Evolutionary conservation across 2,797 vertebrate genomes (phyloP).

Genomic region (Fistularia tabacaria): DNA sequence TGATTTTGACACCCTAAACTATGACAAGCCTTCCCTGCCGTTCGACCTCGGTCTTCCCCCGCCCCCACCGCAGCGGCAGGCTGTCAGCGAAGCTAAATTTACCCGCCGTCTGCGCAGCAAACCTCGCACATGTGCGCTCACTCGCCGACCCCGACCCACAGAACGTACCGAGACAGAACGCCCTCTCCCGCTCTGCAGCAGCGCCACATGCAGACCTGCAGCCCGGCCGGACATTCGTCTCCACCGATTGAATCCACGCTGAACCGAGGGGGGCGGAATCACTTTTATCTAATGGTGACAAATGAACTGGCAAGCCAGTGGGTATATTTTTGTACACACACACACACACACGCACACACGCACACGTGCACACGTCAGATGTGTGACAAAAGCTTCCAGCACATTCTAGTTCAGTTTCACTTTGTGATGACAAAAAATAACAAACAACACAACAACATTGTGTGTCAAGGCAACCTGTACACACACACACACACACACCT

Average conservation of each 20-base stretch:
- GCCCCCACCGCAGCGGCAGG: conserved; percentile 29
- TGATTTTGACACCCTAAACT: conserved; percentile 29
- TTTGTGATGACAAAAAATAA: conserved; percentile 39
- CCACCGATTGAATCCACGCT: too few relatives aligned
- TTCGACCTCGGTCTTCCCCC: conserved; percentile 18
- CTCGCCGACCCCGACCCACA: too few relatives aligned
- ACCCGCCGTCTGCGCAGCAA: conserved; percentile 48
- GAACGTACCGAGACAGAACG: too few relatives aligned
- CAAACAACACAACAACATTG: too few relatives aligned
- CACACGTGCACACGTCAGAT: too few relatives aligned
- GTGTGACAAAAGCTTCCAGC: conserved; percentile 17
- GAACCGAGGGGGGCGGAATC: too few relatives aligned
- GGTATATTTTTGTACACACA: not conserved
- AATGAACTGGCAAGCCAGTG: not conserved
- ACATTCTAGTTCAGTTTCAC: conserved; percentile 30
- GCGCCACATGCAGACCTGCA: too few relatives aligned
- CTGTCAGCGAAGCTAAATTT: conserved; percentile 68
- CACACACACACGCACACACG: not conserved
- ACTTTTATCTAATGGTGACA: too few relatives aligned
- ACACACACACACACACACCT: conserved; percentile 42
- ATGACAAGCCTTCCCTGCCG: conserved; percentile 20
- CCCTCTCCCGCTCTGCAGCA: too few relatives aligned
- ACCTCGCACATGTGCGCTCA: too few relatives aligned
- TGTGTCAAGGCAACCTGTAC: conserved; percentile 41
- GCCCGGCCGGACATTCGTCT: too few relatives aligned